Percentiles rank a stretch among this genome's conserved stretches.
Conservation (phyloP, 2,888 invertebrate species). For the Drosophila lacicola region DNA sequence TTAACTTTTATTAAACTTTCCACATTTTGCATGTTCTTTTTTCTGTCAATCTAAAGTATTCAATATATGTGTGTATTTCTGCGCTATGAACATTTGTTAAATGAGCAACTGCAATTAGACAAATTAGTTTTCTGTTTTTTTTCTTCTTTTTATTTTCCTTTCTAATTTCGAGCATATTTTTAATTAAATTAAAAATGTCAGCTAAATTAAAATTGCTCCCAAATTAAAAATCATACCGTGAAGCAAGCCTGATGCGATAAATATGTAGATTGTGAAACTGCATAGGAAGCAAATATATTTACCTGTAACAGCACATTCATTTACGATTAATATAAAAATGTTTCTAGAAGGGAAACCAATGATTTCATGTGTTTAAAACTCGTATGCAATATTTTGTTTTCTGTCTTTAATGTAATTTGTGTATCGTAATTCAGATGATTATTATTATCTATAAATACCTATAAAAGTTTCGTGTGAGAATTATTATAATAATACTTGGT, state of each 20-base stretch:
- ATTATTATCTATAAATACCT: constrained; percentile 38
- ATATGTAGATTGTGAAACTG: constrained; percentile 14
- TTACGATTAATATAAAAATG: constrained; percentile 24
- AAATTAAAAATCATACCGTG: constrained; percentile 53
- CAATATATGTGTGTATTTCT: constrained; percentile 39
- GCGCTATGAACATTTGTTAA: constrained; percentile 59
- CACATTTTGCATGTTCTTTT: constrained; percentile 48
- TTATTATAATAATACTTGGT: constrained; percentile 51
- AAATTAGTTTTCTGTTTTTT: constrained; percentile 48
- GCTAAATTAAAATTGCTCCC: constrained; percentile 31
- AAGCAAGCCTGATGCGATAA: constrained; percentile 45
- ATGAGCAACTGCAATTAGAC: constrained; percentile 60
- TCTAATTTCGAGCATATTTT: constrained; percentile 47
- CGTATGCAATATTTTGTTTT: constrained; percentile 22
- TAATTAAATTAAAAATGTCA: constrained; percentile 62
- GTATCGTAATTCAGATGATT: constrained; percentile 47
- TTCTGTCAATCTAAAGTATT: constrained; percentile 49
- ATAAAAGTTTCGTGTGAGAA: constrained; percentile 54
- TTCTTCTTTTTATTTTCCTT: constrained; percentile 9
- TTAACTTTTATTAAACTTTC: constrained; percentile 59
- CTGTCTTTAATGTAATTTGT: constrained; percentile 43
- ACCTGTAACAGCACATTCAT: constrained; percentile 18
- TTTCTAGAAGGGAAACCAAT: constrained; percentile 9
- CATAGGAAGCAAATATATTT: constrained; percentile 36
- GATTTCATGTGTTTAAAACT: constrained; percentile 21